A percentile compares a stretch with the other conserved stretches of the same genome.
Conservation (phyloP, 2,113 vertebrate genomes). For the Hypomesus transpacificus region DNA sequence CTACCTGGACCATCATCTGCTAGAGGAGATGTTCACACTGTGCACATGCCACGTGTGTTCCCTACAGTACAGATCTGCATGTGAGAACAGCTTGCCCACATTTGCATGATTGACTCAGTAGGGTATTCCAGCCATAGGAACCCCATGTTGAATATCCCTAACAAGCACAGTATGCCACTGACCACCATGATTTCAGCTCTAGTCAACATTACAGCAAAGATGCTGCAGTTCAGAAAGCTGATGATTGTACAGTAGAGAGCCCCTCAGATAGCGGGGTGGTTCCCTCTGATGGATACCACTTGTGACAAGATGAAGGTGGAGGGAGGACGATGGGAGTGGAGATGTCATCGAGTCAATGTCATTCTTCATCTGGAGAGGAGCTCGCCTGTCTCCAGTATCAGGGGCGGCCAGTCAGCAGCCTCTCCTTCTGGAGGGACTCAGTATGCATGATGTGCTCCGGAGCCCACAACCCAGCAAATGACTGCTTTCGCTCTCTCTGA, state of each 20-base stretch:
- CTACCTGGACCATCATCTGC: neutral
- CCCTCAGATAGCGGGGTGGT: neutral
- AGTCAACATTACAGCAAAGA: neutral
- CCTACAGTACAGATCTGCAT: too few species aligned
- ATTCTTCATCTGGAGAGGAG: neutral
- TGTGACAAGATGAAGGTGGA: neutral
- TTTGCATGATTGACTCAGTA: constrained; percentile 1
- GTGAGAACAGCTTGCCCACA: neutral
- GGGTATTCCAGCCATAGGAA: too few species aligned
- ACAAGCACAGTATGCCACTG: too few species aligned
- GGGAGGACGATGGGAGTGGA: neutral
- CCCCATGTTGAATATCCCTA: too few species aligned
- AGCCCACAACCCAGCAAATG: constrained; percentile 44
- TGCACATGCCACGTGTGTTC: too few species aligned
- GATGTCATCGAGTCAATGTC: neutral
- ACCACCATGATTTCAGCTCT: too few species aligned
- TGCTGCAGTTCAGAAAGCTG: neutral
- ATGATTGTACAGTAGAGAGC: neutral
- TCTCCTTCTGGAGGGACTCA: constrained; percentile 10
- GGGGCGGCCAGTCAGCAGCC: constrained; percentile 10
- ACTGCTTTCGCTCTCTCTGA: constrained; percentile 21
- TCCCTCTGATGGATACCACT: neutral
- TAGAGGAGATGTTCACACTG: too few species aligned
- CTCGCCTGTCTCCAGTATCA: neutral
- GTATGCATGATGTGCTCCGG: constrained; percentile 25